Conservation (phyloP, 2,113 vertebrate species). For the Tychaedon coryphoeus region DNA sequence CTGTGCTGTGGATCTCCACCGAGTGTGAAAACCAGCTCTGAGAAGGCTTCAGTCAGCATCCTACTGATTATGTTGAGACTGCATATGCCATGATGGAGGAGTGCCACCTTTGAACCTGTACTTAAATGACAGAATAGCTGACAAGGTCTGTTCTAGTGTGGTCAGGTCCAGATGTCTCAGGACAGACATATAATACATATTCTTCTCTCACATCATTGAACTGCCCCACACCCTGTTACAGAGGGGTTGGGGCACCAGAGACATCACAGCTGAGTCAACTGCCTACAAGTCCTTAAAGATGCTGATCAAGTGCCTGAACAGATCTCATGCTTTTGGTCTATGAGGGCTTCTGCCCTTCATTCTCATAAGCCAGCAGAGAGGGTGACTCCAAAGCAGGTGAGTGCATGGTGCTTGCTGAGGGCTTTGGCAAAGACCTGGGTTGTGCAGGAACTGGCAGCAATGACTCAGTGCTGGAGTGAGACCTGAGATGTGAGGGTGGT, state of each 20-base stretch:
- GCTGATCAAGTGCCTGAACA: not conserved
- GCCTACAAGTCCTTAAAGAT: not conserved
- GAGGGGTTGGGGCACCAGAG: not conserved
- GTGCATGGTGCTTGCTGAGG: not conserved
- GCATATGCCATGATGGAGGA: not conserved
- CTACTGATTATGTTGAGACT: not conserved
- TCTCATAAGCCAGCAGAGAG: not conserved
- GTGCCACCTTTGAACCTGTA: not conserved
- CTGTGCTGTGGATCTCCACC: not conserved
- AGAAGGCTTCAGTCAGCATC: not conserved
- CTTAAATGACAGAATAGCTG: not conserved
- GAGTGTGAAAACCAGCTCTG: not conserved
- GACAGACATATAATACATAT: not conserved
- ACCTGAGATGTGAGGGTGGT: not conserved
- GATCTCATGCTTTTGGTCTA: not conserved
- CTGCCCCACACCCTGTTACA: not conserved
- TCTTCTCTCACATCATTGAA: not conserved
- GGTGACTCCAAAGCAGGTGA: not conserved
- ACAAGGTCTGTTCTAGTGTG: not conserved
- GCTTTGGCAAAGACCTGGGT: not conserved
- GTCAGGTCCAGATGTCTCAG: not conserved
- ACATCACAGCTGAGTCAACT: not conserved
- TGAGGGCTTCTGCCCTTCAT: not conserved
- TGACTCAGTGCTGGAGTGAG: not conserved
- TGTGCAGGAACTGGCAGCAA: not conserved